A percentile compares a stretch with the other conserved stretches of the same genome.
These are phyloP conservation scores for Agelas oroides DNA, from an alignment of 37 sponge, comb jelly and placozoan genomes.

Conservation along the genomic window DNA sequence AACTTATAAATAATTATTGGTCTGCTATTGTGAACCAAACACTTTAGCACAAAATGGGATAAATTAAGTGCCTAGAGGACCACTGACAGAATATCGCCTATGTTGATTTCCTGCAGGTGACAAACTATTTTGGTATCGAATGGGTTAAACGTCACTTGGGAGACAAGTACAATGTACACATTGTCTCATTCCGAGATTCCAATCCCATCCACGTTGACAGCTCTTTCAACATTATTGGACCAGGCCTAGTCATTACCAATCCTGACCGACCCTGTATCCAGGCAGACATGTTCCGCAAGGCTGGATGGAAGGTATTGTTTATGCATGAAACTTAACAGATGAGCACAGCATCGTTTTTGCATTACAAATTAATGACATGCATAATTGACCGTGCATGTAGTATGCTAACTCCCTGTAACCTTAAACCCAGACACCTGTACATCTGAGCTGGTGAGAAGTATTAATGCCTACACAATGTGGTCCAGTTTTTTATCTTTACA, in stretches of 20 bases:
- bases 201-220: slow-evolving; percentile 85
- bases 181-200: slow-evolving; percentile 64
- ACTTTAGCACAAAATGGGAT: no score
- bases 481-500: no score
- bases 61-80: background rate
- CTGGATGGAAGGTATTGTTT: slow-evolving; percentile 50
- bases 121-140: slow-evolving; percentile 73
- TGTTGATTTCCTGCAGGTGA: slow-evolving; percentile 42
- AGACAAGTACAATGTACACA: slow-evolving; percentile 63
- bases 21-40: no score
- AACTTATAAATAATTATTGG: no score
- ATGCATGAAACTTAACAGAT: background rate
- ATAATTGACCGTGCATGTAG: no score
- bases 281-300: slow-evolving; percentile 45
- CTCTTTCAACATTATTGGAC: slow-evolving; percentile 68
- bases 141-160: slow-evolving; percentile 82
- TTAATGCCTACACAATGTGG: no score
- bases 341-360: no score
- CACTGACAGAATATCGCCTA: background rate
- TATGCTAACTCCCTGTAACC: no score
- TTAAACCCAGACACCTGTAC: no score
- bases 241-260: slow-evolving; percentile 75
- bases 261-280: slow-evolving; percentile 59
- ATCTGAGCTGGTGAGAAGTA: no score
- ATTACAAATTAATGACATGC: no score